Evolutionary conservation across 1,140 invertebrate genomes (phyloP).

Genomic region (Megalopta genalis): DNA sequence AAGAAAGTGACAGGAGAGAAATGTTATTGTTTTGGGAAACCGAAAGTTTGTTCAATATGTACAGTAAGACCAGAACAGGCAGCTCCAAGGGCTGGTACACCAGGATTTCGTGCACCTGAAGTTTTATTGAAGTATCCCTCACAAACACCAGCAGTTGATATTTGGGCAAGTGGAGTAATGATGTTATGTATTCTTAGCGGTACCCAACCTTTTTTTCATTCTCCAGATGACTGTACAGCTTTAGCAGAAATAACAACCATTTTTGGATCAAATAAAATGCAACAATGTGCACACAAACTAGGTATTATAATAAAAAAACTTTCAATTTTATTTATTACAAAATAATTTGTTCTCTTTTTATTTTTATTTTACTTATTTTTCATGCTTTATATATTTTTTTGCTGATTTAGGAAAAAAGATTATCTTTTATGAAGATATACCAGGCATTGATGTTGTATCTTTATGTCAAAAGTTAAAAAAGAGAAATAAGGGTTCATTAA

Average conservation of each 20-base stretch:
- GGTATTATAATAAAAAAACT: constrained; percentile 78
- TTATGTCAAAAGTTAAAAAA: constrained; percentile 74
- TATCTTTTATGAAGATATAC: constrained; percentile 72
- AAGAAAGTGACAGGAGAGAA: constrained; percentile 64
- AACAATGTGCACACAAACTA: constrained; percentile 85
- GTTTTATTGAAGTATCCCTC: constrained; percentile 88
- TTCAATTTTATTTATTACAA: constrained; percentile 19
- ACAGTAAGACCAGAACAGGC: constrained; percentile 81
- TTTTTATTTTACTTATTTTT: constrained; percentile 45
- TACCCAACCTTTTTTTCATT: constrained; percentile 91
- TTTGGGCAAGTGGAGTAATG: constrained; percentile 94
- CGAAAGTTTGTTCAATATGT: constrained; percentile 84
- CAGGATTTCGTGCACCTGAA: constrained; percentile 93
- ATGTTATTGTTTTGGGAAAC: constrained; percentile 85
- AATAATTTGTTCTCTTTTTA: constrained; percentile 11
- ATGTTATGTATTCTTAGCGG: constrained; percentile 89
- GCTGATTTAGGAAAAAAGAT: constrained; percentile 75
- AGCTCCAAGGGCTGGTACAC: constrained; percentile 93
- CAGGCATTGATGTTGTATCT: constrained; percentile 68
- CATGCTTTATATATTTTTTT: constrained; percentile 47
- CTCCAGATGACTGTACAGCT: constrained; percentile 89
- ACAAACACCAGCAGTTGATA: constrained; percentile 92
- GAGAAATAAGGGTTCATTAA: constrained; percentile 61
- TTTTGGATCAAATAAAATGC: constrained; percentile 87
- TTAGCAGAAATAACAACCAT: constrained; percentile 91